Percentiles rank a stretch among this genome's conserved stretches.
These are phyloP conservation scores for Apis florea DNA, from an alignment of 1,140 invertebrate species.

Conservation along the genomic window DNA sequence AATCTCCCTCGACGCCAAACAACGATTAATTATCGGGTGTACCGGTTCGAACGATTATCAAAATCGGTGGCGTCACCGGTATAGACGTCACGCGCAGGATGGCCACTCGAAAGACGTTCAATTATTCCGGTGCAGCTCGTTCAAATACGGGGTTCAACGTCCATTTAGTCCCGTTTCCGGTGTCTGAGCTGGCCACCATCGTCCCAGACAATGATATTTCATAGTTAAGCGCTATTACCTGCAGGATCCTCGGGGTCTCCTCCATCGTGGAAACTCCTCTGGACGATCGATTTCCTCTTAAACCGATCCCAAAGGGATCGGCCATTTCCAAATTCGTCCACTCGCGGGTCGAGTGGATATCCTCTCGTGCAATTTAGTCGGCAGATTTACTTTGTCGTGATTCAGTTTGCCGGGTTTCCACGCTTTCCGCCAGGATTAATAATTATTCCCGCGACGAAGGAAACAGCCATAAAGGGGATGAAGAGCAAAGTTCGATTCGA, in stretches of 20 bases:
- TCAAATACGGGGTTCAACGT: constrained; percentile 18
- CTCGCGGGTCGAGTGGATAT: constrained; percentile 10
- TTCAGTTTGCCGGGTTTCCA: neutral
- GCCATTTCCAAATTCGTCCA: neutral
- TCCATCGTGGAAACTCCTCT: constrained; percentile 43
- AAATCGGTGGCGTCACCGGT: constrained; percentile 9
- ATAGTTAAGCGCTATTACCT: constrained; percentile 55
- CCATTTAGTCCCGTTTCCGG: constrained; percentile 46
- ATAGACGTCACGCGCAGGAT: neutral
- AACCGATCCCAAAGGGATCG: neutral
- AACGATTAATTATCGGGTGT: constrained; percentile 34
- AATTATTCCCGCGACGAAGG: no score
- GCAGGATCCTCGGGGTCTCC: constrained; percentile 39
- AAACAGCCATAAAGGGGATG: no score
- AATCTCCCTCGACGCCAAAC: neutral
- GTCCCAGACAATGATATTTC: constrained; percentile 52
- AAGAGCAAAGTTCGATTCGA: no score
- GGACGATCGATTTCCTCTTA: constrained; percentile 43
- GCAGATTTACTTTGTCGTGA: neutral
- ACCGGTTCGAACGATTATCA: constrained; percentile 14
- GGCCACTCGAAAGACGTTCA: constrained; percentile 11
- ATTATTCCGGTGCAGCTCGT: constrained; percentile 19
- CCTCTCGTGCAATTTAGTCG: neutral
- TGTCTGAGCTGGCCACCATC: neutral
- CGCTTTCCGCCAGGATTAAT: neutral